These are phyloP conservation scores for Matsumurasca onukii DNA, from an alignment of 1,140 invertebrate genomes.

Conservation along the genomic window DNA sequence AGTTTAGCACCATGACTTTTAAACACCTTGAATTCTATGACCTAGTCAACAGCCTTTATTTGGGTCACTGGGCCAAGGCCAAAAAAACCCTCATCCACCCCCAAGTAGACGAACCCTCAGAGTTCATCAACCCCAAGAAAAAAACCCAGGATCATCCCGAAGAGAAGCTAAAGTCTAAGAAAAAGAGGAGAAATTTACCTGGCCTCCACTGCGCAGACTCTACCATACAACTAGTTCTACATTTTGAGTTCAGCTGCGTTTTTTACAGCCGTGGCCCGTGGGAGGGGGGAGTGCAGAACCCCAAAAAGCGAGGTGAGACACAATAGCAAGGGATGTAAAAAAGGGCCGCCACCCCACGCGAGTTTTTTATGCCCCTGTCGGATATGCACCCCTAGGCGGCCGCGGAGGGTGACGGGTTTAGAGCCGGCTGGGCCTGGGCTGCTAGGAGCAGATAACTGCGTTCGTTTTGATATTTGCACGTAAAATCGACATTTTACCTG, in stretches of 20 bases:
- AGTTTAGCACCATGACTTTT: too few relatives aligned
- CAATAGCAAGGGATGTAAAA: slow-evolving; percentile 28
- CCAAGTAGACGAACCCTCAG: neutral
- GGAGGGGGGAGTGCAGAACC: slow-evolving; percentile 2
- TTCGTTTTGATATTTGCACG: neutral
- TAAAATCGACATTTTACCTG: neutral
- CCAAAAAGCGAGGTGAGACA: slow-evolving; percentile 22
- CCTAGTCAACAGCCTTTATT: neutral
- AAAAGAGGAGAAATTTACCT: slow-evolving; percentile 8
- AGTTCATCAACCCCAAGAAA: neutral
- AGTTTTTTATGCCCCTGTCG: slow-evolving; percentile 24
- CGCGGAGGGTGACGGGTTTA: neutral
- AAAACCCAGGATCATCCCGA: neutral
- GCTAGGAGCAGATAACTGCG: too few relatives aligned
- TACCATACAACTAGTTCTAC: neutral
- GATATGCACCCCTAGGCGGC: slow-evolving; percentile 2
- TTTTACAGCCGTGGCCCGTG: slow-evolving; percentile 16
- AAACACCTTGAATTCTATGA: neutral
- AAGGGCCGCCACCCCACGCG: slow-evolving; percentile 18
- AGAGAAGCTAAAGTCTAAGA: neutral
- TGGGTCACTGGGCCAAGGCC: neutral
- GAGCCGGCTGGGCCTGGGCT: too few relatives aligned
- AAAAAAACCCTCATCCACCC: neutral
- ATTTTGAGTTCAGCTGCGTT: slow-evolving; percentile 28
- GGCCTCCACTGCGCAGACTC: neutral